phyloP scores from a whole-genome alignment of 2,888 invertebrate genomes.

The Phalangium opilio region DNA sequence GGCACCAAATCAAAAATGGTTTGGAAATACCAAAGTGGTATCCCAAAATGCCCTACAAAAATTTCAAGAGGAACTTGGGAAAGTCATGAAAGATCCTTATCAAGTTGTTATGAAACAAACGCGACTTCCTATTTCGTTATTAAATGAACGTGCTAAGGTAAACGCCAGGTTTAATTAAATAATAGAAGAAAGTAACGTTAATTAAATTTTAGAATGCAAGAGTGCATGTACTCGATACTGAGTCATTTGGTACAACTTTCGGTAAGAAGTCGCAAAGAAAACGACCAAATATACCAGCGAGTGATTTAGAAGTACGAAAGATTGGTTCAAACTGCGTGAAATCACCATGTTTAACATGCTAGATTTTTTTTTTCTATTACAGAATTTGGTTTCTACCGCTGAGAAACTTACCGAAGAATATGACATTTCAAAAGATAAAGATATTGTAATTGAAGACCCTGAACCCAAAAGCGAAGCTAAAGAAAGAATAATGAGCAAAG shows the following conservation, averaged over 20 bases:
- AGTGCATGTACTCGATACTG: slow-evolving; percentile 88
- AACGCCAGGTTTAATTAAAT: neutral
- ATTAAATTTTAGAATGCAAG: slow-evolving; percentile 48
- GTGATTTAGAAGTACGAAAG: slow-evolving; percentile 50
- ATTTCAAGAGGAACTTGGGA: slow-evolving; percentile 77
- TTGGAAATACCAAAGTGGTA: slow-evolving; percentile 86
- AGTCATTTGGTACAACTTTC: slow-evolving; percentile 85
- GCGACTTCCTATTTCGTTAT: slow-evolving; percentile 75
- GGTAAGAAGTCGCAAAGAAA: slow-evolving; percentile 88
- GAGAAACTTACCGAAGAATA: slow-evolving; percentile 59
- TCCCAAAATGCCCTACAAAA: slow-evolving; percentile 53
- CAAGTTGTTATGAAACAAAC: slow-evolving; percentile 95
- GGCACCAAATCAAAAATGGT: slow-evolving; percentile 97
- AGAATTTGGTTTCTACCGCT: slow-evolving; percentile 48
- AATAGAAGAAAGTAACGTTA: neutral
- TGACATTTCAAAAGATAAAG: slow-evolving; percentile 60
- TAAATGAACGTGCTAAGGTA: slow-evolving; percentile 62
- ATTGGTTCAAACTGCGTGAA: neutral
- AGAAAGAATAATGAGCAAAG: slow-evolving; percentile 89
- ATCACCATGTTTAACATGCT: neutral
- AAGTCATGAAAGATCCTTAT: slow-evolving; percentile 87
- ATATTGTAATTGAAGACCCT: slow-evolving; percentile 54
- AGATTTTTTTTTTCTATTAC: slow-evolving; percentile 6
- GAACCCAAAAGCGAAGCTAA: slow-evolving; percentile 64
- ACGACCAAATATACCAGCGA: slow-evolving; percentile 51